A percentile compares a stretch with the other conserved stretches of the same genome.
Conservation (phyloP, 2,888 invertebrate genomes). For the Scaeva pyrastri region DNA sequence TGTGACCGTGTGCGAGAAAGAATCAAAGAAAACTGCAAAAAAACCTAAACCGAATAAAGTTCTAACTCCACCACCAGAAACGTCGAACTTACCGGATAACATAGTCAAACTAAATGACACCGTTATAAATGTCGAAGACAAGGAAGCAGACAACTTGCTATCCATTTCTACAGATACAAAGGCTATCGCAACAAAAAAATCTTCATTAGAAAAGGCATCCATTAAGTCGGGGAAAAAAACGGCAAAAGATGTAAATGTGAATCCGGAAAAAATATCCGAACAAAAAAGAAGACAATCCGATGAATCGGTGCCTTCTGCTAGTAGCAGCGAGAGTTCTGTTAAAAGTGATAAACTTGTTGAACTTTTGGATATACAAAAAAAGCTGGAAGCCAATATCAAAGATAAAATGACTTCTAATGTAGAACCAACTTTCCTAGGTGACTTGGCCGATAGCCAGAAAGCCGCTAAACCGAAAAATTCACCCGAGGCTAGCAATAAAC, state of each 20-base stretch:
- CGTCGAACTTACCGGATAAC: not conserved
- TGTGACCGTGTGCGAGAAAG: not conserved
- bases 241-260: not conserved
- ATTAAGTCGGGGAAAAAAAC: not conserved
- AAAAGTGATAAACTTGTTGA: conserved; percentile 22
- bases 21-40: conserved; percentile 29
- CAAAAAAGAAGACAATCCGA: conserved; percentile 14
- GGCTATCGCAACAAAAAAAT: not conserved
- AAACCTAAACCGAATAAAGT: conserved; percentile 41
- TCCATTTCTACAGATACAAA: conserved; percentile 17
- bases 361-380: not conserved
- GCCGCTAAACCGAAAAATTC: conserved; percentile 37
- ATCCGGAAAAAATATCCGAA: conserved; percentile 12
- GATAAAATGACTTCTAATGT: conserved; percentile 45
- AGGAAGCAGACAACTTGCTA: not conserved
- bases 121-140: conserved; percentile 50
- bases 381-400: not conserved
- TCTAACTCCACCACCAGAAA: not conserved
- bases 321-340: not conserved
- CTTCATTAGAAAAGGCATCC: conserved; percentile 7
- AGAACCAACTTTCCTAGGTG: conserved; percentile 42
- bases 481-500: conserved; percentile 6
- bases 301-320: not conserved
- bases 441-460: conserved; percentile 58
- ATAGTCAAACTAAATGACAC: conserved; percentile 35